These are phyloP conservation scores for Lerema accius DNA, from an alignment of 1,140 invertebrate genomes.

Conservation along the genomic window DNA sequence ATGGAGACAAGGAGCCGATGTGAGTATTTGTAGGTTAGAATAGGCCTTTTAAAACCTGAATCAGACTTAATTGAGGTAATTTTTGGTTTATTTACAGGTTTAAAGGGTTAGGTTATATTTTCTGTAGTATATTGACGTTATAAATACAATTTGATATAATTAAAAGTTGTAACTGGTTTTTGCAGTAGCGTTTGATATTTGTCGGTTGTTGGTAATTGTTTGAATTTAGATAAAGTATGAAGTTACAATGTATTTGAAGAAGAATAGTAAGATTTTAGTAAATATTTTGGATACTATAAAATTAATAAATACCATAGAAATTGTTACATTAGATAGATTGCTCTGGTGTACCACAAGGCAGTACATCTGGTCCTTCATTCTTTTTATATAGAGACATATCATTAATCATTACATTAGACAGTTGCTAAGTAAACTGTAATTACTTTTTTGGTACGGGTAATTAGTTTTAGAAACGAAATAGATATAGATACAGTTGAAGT, in stretches of 20 bases:
- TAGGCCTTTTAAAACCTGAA: background rate
- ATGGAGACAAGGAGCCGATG: constrained; percentile 85
- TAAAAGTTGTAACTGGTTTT: too few species aligned
- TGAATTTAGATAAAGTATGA: too few species aligned
- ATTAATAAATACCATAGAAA: background rate
- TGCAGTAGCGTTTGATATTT: too few species aligned
- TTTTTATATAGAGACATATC: background rate
- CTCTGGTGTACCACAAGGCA: constrained; percentile 1
- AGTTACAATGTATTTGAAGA: too few species aligned
- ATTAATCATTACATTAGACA: background rate
- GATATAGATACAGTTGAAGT: background rate
- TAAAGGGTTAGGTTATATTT: too few species aligned
- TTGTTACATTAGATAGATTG: background rate
- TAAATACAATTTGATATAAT: too few species aligned
- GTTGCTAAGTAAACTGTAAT: background rate
- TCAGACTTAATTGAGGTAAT: background rate
- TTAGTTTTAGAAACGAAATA: background rate
- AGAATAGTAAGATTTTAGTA: too few species aligned
- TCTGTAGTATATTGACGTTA: too few species aligned
- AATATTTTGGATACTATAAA: background rate
- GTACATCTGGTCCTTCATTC: background rate
- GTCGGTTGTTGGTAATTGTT: too few species aligned
- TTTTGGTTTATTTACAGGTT: background rate
- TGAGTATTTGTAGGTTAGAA: constrained; percentile 59
- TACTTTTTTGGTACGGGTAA: background rate